Base-by-base conservation (phyloP, 2,113 vertebrate genomes). In the Stegostoma tigrinum region DNA sequence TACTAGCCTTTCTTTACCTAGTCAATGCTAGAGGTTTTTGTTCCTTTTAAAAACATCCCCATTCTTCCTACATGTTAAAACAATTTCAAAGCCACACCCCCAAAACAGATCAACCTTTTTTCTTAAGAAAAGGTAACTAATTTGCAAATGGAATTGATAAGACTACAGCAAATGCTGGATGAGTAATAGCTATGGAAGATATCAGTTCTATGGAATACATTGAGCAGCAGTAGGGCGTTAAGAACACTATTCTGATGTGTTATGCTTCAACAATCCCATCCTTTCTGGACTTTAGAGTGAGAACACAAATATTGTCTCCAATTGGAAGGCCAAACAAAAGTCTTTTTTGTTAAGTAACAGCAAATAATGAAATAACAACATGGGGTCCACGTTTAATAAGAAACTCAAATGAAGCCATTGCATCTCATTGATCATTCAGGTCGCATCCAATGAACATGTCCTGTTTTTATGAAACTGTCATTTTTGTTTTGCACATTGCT, bases 391-490 rank as follows among this genome's bases (percentile, higher is more conserved):
- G 87, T 75, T 95, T 72, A 93, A 66, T 75, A 95, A 70, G 68
- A 34, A 95, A 95, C 45, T 24, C 42, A 52, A 72, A 72, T 95
- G 27, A 95, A 95, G 19, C 67, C 12, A 95, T 24, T 42, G 52
- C 48, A 48, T 34, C 45, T 95, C 68, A 27, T 95, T 95, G 24
- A 68, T 95, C 24, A 30, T 72, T 70, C 66, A 75, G 61, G 66
- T 93, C 67, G 55, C 45, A 95, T 52, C 67, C 67, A 93, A 95
- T 95, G 45, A 70, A 72, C 94, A 75, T 48, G 72, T 72, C 42
- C 42, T 72, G 38, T 45, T 48, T 68, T 34, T 70, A 48, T 90
- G 23, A 89, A 90, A 42, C 5, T 42, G 12, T 83, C 38, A 83
- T 83, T 83, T 83, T 42, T 80, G 38, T 80, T 83, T 42, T 83